Conservation (phyloP, 2,797 vertebrate genomes). For the Gymnodraco acuticeps region DNA sequence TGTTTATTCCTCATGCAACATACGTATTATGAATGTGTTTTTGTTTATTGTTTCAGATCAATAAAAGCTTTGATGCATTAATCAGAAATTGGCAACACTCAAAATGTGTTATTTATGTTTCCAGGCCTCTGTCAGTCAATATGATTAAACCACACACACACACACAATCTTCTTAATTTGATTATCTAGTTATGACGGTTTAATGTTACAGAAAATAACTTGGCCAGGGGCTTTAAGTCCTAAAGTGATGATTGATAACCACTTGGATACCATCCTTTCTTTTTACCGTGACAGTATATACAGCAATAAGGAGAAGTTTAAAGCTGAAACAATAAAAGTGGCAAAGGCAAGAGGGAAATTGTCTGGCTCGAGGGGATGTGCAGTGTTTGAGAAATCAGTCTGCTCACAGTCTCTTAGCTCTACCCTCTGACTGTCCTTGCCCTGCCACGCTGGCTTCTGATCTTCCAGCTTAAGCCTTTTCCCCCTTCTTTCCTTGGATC, state of each 20-base stretch:
- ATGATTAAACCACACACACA: neutral
- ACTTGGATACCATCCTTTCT: neutral
- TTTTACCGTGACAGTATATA: neutral
- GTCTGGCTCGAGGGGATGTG: neutral
- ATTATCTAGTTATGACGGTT: neutral
- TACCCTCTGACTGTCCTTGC: slow-evolving; percentile 58
- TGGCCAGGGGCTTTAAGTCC: neutral
- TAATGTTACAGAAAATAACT: neutral
- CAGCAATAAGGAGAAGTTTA: neutral
- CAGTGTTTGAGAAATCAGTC: slow-evolving; percentile 22
- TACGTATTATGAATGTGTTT: neutral
- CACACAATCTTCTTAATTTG: neutral
- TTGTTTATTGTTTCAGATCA: neutral
- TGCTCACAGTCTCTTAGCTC: slow-evolving; percentile 22
- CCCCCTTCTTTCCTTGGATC: slow-evolving; percentile 38
- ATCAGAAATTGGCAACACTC: neutral
- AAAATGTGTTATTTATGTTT: neutral
- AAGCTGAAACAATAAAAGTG: neutral
- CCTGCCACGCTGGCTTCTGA: slow-evolving; percentile 45
- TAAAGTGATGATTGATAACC: neutral
- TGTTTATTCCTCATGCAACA: neutral
- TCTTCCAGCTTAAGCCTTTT: slow-evolving; percentile 33
- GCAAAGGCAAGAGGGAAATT: slow-evolving; percentile 2
- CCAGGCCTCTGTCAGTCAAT: neutral
- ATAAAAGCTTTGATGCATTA: neutral